These are phyloP conservation scores for Geopemphigus sp. DNA, from an alignment of 1,140 invertebrate genomes.

Conservation along the genomic window DNA sequence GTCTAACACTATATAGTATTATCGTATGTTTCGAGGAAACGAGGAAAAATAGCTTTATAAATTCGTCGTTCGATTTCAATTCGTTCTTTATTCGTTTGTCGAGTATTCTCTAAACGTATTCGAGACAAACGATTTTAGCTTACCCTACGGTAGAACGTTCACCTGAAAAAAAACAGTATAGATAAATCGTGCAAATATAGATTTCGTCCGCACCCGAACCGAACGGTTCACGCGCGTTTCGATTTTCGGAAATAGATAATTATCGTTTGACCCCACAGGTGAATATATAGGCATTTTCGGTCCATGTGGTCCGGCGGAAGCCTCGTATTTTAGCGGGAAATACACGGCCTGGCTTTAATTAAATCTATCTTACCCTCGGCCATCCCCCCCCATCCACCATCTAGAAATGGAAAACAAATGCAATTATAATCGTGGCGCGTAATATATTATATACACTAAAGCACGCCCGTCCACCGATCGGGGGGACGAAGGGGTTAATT, in stretches of 20 bases:
- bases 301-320: not conserved
- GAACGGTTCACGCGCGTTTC: not conserved
- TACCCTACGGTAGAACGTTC: too few relatives aligned
- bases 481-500: not conserved
- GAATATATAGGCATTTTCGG: slow-evolving; percentile 1
- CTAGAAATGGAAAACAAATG: not conserved
- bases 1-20: too few relatives aligned
- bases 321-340: slow-evolving; percentile 17
- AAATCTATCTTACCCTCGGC: slow-evolving; percentile 22
- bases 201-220: not conserved
- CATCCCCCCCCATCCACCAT: not conserved
- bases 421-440: not conserved
- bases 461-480: not conserved
- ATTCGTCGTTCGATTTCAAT: too few relatives aligned
- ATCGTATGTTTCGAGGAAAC: too few relatives aligned
- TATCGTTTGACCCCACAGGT: not conserved
- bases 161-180: too few relatives aligned
- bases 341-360: not conserved
- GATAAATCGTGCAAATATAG: too few relatives aligned
- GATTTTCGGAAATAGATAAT: not conserved
- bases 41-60: too few relatives aligned
- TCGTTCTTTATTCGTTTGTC: too few relatives aligned
- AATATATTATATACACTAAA: not conserved
- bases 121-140: too few relatives aligned
- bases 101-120: too few relatives aligned